Conservation (phyloP, 1,140 invertebrate genomes). For the Saccostrea glomerata region DNA sequence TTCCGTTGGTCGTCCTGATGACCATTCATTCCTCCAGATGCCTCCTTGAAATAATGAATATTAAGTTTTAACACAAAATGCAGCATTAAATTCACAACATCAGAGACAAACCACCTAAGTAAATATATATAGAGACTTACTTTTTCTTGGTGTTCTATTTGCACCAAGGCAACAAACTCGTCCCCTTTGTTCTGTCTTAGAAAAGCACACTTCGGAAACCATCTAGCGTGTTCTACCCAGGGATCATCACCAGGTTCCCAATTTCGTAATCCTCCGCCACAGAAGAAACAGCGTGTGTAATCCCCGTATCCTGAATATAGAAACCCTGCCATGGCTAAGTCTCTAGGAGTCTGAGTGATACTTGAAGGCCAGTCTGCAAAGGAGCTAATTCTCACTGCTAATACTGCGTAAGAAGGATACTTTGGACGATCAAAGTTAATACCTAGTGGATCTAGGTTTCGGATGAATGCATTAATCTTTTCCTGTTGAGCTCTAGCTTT, state of each 20-base stretch:
- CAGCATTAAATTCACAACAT: too few species aligned
- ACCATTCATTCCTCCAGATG: not conserved
- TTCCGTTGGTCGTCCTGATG: not conserved
- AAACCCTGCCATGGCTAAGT: slow-evolving; percentile 37
- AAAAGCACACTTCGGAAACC: slow-evolving; percentile 82
- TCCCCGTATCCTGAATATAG: slow-evolving; percentile 44
- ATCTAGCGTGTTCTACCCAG: slow-evolving; percentile 84
- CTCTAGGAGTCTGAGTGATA: slow-evolving; percentile 21
- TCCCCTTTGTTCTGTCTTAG: slow-evolving; percentile 35
- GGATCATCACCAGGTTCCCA: slow-evolving; percentile 88
- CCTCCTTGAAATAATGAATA: not conserved
- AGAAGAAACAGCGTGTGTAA: slow-evolving; percentile 47
- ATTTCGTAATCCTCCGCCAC: slow-evolving; percentile 68
- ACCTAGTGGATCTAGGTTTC: not conserved
- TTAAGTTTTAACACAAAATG: too few species aligned
- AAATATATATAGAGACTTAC: too few species aligned
- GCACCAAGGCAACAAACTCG: slow-evolving; percentile 27
- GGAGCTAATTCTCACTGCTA: slow-evolving; percentile 41
- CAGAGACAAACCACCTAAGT: too few species aligned
- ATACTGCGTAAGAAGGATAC: slow-evolving; percentile 28
- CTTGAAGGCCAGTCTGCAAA: slow-evolving; percentile 33
- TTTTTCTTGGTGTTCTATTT: not conserved
- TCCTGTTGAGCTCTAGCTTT: not conserved
- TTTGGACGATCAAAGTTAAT: slow-evolving; percentile 38
- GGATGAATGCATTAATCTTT: not conserved